Base-by-base conservation (phyloP, 1,140 invertebrate species). In the Drosophila ananassae region DNA sequence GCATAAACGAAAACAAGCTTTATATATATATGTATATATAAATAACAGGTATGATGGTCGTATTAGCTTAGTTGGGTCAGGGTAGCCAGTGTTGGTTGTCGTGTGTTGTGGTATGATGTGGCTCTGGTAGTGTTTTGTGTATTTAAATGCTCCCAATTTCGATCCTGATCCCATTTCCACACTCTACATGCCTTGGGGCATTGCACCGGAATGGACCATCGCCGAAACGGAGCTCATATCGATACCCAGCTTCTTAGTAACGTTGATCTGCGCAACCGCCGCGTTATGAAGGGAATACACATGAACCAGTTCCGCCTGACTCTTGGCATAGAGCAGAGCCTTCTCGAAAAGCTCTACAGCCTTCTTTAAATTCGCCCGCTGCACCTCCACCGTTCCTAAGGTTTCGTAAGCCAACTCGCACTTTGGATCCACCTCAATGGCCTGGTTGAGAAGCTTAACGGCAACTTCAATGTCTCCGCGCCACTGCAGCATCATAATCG, bases 321-420 rank as follows among this genome's bases (percentile, higher is more conserved):
- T 97, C 84, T 97, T 97, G 24, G 96, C 95, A 55, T 98, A 93
- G 50, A 94, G 93, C 63, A 99, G 95, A n/a, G 98, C 98, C 92
- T 97, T 97, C 75, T 98, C 95, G 90, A 98, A 98, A 17, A 97
- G 93, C 69, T 95, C 94, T 61, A 98, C 94, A 6, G 98, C 97
- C 83, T 95, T 93, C 53, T 95, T 93, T 56, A 99, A 92, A 91
- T 98, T 74, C 9, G 77, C 90, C 9, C 96, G 95, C 93, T 98
- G 97, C 71, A 98, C 96, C 95, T 98, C 97, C 72, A 99, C 96
- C 2, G 97, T 98, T 67, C 97, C 98, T 51, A 99, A 93, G 25
- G 98, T 98, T 93, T 99, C 98, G 92, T 97, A 98, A 10, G 96
- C 98, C 93, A 98, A 97, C 93, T 98, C 96, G 94, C 97, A 98